Evolutionary conservation across 2,888 invertebrate species (phyloP).

Genomic region (Octodonta nipae): DNA sequence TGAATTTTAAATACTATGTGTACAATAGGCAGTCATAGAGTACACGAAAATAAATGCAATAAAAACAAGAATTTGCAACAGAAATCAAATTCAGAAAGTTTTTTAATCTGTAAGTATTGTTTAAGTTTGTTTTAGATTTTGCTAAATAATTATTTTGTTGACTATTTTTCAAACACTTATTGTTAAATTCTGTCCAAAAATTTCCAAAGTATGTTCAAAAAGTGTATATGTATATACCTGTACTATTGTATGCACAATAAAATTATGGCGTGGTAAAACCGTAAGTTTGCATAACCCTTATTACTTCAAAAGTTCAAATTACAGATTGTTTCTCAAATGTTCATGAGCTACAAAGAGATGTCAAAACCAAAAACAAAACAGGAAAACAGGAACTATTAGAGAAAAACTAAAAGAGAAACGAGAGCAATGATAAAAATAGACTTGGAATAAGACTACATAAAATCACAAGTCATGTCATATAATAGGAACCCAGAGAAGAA

Average conservation of each 20-base stretch:
- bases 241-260: conserved; percentile 41
- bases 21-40: background rate
- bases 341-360: no score
- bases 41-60: background rate
- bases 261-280: conserved; percentile 38
- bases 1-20: background rate
- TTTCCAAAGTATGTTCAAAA: conserved; percentile 37
- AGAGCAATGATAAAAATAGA: no score
- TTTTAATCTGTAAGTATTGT: conserved; percentile 1
- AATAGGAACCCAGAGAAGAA: no score
- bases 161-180: conserved; percentile 35
- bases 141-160: conserved; percentile 28
- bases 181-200: conserved; percentile 37
- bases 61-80: background rate
- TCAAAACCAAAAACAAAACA: no score
- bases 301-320: no score
- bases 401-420: no score
- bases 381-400: no score
- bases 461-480: no score
- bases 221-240: conserved; percentile 41
- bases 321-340: no score
- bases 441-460: no score
- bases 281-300: no score
- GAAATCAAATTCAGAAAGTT: no score
- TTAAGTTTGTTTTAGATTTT: background rate